These are phyloP conservation scores for Ctena decussata DNA, from an alignment of 2,888 invertebrate genomes.

Conservation along the genomic window DNA sequence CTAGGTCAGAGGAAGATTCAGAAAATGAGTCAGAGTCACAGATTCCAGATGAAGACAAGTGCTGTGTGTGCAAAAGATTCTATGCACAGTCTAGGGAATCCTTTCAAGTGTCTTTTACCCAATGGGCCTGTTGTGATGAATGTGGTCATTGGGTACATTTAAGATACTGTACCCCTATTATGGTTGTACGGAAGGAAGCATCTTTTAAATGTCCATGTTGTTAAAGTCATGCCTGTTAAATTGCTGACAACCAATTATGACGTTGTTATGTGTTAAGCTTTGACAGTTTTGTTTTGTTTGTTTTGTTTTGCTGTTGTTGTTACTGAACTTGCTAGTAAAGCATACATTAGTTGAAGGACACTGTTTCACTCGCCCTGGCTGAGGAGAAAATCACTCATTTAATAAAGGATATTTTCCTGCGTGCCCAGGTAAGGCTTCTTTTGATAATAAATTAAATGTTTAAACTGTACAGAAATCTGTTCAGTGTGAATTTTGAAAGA, in stretches of 20 bases:
- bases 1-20: not conserved
- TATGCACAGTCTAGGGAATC: not conserved
- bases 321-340: no score
- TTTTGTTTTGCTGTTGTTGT: no score
- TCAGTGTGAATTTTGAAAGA: not conserved
- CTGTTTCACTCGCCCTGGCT: not conserved
- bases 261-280: not conserved
- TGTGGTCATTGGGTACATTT: conserved; percentile 5
- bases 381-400: not conserved
- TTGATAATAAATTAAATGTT: no score
- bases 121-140: not conserved
- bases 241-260: not conserved
- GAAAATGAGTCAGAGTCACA: conserved; percentile 5
- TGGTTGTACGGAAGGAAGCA: not conserved
- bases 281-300: not conserved
- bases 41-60: not conserved
- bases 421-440: not conserved
- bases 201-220: not conserved
- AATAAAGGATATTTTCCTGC: not conserved
- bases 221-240: not conserved
- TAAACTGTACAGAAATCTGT: not conserved
- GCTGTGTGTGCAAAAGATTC: not conserved
- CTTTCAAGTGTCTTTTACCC: not conserved
- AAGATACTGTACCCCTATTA: not conserved
- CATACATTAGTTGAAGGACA: not conserved